Conservation (phyloP, 2,888 invertebrate genomes). For the Girardia tigrina region DNA sequence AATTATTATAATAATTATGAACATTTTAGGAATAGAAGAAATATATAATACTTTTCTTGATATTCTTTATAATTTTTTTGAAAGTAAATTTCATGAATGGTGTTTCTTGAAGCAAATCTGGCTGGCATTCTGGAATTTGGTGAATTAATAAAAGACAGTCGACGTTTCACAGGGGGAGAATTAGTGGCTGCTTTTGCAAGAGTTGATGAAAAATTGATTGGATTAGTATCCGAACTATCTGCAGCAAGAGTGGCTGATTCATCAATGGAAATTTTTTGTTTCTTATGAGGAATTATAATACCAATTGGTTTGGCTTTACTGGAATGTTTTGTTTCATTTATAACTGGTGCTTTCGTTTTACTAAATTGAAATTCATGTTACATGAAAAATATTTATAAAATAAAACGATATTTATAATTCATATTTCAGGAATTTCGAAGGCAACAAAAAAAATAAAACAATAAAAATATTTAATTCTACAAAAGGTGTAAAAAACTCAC, state of each 20-base stretch:
- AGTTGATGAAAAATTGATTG: neutral
- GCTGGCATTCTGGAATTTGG: too few relatives aligned
- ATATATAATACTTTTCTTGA: too few relatives aligned
- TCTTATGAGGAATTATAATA: neutral
- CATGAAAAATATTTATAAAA: neutral
- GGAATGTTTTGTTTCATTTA: neutral
- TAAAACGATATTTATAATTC: neutral
- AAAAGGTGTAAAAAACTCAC: too few relatives aligned
- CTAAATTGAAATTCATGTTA: neutral
- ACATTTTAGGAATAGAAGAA: too few relatives aligned
- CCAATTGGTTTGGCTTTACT: neutral
- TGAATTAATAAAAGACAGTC: neutral
- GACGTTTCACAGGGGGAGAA: neutral
- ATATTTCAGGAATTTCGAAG: too few relatives aligned
- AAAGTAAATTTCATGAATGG: too few relatives aligned
- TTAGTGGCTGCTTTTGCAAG: neutral
- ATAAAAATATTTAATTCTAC: too few relatives aligned
- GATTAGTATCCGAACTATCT: neutral
- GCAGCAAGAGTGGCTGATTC: neutral
- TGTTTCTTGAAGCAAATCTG: too few relatives aligned
- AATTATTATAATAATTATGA: too few relatives aligned
- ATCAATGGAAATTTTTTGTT: neutral
- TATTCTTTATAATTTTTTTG: too few relatives aligned
- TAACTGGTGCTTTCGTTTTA: neutral
- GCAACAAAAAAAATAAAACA: too few relatives aligned